A percentile compares a stretch with the other conserved stretches of the same genome.
Evolutionary conservation across 1,140 invertebrate genomes (phyloP).

Genomic region (Nasonia giraulti): DNA sequence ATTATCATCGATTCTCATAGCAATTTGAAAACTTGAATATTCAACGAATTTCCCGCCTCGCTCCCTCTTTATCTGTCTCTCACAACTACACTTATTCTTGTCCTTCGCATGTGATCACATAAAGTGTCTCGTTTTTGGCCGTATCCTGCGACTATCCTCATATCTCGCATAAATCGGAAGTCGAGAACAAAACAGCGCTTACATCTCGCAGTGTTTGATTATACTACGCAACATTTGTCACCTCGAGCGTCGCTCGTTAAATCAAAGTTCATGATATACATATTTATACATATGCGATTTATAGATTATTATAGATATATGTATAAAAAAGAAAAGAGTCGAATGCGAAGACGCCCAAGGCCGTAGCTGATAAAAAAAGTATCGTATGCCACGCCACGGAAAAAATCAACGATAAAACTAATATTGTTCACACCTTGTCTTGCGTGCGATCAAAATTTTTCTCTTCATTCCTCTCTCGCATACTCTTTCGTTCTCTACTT

Average conservation of each 20-base stretch:
- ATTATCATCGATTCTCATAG: conserved; percentile 26
- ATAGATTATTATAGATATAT: neutral
- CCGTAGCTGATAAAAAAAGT: conserved; percentile 70
- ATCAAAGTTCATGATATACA: conserved; percentile 10
- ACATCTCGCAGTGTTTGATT: conserved; percentile 69
- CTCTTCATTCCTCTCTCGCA: conserved; percentile 18
- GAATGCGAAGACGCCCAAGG: conserved; percentile 59
- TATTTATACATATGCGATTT: neutral
- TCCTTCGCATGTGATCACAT: neutral
- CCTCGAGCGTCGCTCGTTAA: conserved; percentile 53
- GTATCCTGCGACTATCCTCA: neutral
- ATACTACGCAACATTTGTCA: conserved; percentile 72
- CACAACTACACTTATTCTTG: neutral
- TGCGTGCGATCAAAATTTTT: conserved; percentile 1
- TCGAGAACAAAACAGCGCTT: conserved; percentile 64
- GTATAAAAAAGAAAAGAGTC: neutral
- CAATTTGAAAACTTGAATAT: conserved; percentile 11
- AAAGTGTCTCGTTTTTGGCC: neutral
- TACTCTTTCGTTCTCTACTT: conserved; percentile 43
- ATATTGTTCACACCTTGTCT: conserved; percentile 57
- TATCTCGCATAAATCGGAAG: conserved; percentile 52
- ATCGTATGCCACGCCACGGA: conserved; percentile 70
- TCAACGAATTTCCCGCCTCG: conserved; percentile 10
- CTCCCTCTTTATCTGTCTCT: neutral
- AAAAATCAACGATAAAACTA: conserved; percentile 71